Conservation (phyloP, 1,140 invertebrate species). For the Pachyrhynchus sulphureomaculatus region DNA sequence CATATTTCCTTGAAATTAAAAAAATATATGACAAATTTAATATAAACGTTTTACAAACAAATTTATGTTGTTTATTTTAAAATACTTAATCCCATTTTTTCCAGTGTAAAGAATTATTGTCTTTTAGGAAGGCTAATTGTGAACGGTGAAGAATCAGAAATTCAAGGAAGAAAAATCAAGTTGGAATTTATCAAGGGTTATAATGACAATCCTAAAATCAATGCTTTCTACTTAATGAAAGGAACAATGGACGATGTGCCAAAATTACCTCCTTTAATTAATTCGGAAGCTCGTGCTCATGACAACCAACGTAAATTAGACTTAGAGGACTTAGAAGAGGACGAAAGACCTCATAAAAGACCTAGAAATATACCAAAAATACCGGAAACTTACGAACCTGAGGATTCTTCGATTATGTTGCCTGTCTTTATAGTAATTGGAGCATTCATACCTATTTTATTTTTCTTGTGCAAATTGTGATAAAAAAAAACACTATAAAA, state of each 20-base stretch:
- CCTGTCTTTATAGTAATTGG: slow-evolving; percentile 93
- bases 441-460: slow-evolving; percentile 89
- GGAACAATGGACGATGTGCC: slow-evolving; percentile 84
- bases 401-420: slow-evolving; percentile 86
- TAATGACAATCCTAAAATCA: slow-evolving; percentile 95
- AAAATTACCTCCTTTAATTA: slow-evolving; percentile 68
- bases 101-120: too few relatives aligned
- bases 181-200: slow-evolving; percentile 93
- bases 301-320: neutral
- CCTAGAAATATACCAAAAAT: slow-evolving; percentile 78
- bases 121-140: slow-evolving; percentile 65
- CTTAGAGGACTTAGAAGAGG: slow-evolving; percentile 56
- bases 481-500: too few relatives aligned
- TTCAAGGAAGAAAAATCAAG: slow-evolving; percentile 79
- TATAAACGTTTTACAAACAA: too few relatives aligned
- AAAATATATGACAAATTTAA: too few relatives aligned
- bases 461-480: slow-evolving; percentile 94
- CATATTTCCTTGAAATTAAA: too few relatives aligned
- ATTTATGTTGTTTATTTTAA: too few relatives aligned
- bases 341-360: slow-evolving; percentile 63
- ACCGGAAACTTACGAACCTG: slow-evolving; percentile 86
- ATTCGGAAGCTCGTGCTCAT: slow-evolving; percentile 52
- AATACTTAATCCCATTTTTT: too few relatives aligned
- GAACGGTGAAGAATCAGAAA: slow-evolving; percentile 83
- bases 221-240: slow-evolving; percentile 90